Evolutionary conservation across 2,797 vertebrate genomes (phyloP), one percentile per base, ranked within the genome.

Genomic region (Petrocephalus schoutedeni): DNA sequence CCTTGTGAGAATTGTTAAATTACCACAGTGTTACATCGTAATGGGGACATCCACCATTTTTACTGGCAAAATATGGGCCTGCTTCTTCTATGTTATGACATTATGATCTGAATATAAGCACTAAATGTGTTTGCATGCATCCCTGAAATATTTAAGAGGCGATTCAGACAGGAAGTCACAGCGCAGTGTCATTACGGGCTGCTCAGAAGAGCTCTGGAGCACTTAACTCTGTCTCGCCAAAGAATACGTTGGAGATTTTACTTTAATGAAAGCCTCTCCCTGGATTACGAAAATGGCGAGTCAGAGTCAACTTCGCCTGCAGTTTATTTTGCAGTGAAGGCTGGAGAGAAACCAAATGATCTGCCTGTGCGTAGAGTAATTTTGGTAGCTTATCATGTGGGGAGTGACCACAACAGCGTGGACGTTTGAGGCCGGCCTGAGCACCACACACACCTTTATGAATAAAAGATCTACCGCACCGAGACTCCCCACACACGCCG

Each of bases 71-170:
- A 80, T n/a, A 49, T 49, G 74, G 41, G 41, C 41, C 41, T 45
- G 1, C 36, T 80, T 80, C 74, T 80, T 49, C 74, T 21, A 8
- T 21, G 41, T 49, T 80, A 80, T 80, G 41, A n/a, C 41, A 41
- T 77, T 77, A n/a, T 21, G 41, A 36, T 80, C 41, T 80, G 74
- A 84, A 53, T 84, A 21, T 53, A 45, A 83, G 51, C 45, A 0
- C 9, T 84, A 84, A 84, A 54, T 54, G 51, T 84, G 45, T 84
- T 84, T 84, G 45, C 51, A 84, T 84, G n/a, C 45, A 23, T 54
- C 21, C 21, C 23, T 54, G 12, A 53, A 84, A 53, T 84, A 84
- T 84, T 84, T 54, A 84, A 54, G 49, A 84, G 21, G 45, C 4
- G 3, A 54, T 54, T 84, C 80, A 84, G 51, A 19, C 51, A 84